Conservation (phyloP, 2,113 vertebrate species). For the Hypocryptadius cinnamomeus region DNA sequence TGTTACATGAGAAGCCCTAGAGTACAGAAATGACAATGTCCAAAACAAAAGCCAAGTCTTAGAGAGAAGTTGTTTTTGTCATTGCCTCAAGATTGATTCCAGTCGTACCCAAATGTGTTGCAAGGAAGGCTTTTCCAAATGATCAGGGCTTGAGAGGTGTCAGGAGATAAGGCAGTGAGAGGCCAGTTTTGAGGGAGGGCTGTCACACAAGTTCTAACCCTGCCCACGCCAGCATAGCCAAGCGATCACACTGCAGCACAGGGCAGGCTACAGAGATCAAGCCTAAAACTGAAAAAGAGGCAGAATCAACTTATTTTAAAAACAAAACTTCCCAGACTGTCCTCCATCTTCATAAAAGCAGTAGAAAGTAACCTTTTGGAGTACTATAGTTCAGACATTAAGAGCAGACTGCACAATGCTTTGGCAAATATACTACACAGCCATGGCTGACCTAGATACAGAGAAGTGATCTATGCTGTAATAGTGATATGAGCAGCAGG, state of each 20-base stretch:
- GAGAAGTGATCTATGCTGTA: not conserved
- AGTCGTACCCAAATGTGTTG: not conserved
- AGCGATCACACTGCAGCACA: not conserved
- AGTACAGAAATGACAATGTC: not conserved
- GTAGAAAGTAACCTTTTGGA: not conserved
- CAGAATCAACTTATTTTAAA: not conserved
- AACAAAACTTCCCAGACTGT: not conserved
- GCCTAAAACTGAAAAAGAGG: not conserved
- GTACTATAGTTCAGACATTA: not conserved
- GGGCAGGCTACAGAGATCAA: not conserved
- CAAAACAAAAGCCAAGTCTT: not conserved
- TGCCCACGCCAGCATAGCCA: not conserved
- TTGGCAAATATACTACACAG: not conserved
- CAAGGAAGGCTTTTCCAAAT: not conserved
- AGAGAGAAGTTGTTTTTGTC: not conserved
- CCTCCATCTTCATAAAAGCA: not conserved
- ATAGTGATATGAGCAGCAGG: conserved; percentile 26
- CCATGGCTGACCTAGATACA: conserved; percentile 25
- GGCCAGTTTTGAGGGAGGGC: not conserved
- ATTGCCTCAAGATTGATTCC: not conserved
- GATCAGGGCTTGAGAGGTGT: not conserved
- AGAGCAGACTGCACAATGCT: not conserved
- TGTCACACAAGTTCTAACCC: not conserved
- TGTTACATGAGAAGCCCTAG: not conserved
- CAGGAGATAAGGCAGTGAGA: not conserved